Conservation (phyloP, 2,888 invertebrate genomes). For the Pristionchus exspectatus region DNA sequence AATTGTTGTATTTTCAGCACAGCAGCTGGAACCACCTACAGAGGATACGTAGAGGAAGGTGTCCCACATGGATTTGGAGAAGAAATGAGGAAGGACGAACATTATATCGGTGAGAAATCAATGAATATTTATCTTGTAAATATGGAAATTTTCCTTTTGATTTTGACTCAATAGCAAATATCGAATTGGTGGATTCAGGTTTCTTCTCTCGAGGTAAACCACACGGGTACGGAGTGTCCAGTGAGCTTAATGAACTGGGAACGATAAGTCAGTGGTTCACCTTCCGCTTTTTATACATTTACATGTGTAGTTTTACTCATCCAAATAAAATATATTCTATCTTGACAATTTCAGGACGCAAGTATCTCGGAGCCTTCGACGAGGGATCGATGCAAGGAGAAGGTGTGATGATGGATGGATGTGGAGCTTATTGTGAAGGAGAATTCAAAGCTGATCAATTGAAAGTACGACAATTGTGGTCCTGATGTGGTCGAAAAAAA, state of each 20-base stretch:
- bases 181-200: not conserved
- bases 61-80: conserved; percentile 50
- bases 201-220: conserved; percentile 48
- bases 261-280: conserved; percentile 42
- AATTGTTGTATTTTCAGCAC: not conserved
- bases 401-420: conserved; percentile 44
- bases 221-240: conserved; percentile 43
- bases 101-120: conserved; percentile 41
- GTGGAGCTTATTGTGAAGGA: conserved; percentile 51
- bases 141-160: not conserved
- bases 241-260: conserved; percentile 18
- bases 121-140: not conserved
- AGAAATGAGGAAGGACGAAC: conserved; percentile 2
- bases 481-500: too few relatives aligned
- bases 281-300: too few relatives aligned
- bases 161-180: not conserved
- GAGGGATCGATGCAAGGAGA: conserved; percentile 29
- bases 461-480: too few relatives aligned
- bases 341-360: not conserved
- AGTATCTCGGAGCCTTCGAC: conserved; percentile 13
- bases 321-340: too few relatives aligned
- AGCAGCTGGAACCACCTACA: not conserved
- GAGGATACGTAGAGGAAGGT: conserved; percentile 42
- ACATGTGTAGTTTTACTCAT: too few relatives aligned
- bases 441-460: conserved; percentile 26